Evolutionary conservation across 92 coral and sea anemone species (phyloP).

Genomic region (Anthopleura xanthogrammica): DNA sequence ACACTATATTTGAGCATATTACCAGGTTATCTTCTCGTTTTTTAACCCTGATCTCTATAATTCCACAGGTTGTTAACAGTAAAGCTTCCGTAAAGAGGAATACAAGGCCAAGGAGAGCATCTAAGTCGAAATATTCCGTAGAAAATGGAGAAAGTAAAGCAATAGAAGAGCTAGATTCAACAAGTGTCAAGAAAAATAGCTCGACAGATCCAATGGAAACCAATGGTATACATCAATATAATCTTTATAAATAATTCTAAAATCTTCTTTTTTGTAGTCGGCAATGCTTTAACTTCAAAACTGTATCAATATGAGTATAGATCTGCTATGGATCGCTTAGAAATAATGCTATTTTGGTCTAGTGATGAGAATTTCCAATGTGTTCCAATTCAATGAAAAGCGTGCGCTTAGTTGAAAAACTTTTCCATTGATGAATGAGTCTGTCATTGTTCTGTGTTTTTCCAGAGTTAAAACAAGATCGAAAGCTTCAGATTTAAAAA

Average conservation of each 20-base stretch:
- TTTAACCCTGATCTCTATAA: conserved; percentile 11
- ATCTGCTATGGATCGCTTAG: background rate
- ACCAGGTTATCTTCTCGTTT: background rate
- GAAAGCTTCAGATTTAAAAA: background rate
- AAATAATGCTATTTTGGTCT: background rate
- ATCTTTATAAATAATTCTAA: background rate
- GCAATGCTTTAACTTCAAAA: background rate
- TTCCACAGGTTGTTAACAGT: conserved; percentile 85
- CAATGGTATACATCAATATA: conserved; percentile 10
- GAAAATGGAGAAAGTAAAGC: conserved; percentile 16
- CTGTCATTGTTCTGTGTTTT: background rate
- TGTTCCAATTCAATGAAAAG: conserved; percentile 14
- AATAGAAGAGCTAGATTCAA: conserved; percentile 24
- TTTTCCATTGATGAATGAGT: conserved; percentile 9
- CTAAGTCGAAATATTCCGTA: conserved; percentile 38
- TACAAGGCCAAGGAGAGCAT: conserved; percentile 76
- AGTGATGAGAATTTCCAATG: conserved; percentile 10
- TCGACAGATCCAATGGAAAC: conserved; percentile 41
- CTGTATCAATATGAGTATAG: background rate
- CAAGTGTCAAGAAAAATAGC: conserved; percentile 46
- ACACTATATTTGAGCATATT: conserved; percentile 29
- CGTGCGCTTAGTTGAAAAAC: conserved; percentile 22
- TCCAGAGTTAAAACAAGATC: background rate
- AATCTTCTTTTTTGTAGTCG: background rate
- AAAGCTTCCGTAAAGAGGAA: conserved; percentile 74